Conservation (phyloP, 2,113 vertebrate genomes). For the Plecotus auritus region DNA sequence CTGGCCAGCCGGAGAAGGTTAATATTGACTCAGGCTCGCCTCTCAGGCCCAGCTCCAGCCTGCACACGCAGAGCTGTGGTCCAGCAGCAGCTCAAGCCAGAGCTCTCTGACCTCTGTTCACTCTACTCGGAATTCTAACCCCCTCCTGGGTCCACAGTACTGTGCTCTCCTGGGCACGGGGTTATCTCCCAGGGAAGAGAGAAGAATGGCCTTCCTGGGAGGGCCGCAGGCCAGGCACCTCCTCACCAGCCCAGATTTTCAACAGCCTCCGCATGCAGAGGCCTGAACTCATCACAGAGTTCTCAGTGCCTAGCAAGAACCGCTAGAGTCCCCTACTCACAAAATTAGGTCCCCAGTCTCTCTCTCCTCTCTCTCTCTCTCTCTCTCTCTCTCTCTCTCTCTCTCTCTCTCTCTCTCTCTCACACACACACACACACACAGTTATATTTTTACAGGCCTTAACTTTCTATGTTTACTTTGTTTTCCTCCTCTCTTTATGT, state of each 20-base stretch:
- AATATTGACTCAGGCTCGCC: conserved; percentile 51
- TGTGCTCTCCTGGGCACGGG: not conserved
- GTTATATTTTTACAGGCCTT: not conserved
- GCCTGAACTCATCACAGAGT: not conserved
- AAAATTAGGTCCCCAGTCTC: not conserved
- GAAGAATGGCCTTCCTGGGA: not conserved
- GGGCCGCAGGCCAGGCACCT: not conserved
- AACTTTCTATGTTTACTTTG: not conserved
- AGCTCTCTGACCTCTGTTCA: not conserved
- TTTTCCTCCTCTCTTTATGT: not conserved
- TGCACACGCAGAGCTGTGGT: not conserved
- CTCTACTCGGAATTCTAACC: not conserved
- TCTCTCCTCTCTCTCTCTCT: no score
- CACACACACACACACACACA: not conserved
- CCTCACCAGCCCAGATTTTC: not conserved
- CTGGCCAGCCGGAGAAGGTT: conserved; percentile 31
- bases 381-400: no score
- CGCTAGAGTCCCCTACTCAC: not conserved
- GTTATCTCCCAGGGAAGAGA: not conserved
- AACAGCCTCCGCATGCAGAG: not conserved
- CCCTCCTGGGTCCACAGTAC: not conserved
- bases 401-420: no score
- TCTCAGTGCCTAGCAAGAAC: not conserved
- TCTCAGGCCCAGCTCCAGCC: not conserved
- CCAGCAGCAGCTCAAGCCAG: not conserved